Percentiles rank a stretch among this genome's conserved stretches.
Conservation (phyloP, 1,140 invertebrate genomes). For the Camponotus floridanus region DNA sequence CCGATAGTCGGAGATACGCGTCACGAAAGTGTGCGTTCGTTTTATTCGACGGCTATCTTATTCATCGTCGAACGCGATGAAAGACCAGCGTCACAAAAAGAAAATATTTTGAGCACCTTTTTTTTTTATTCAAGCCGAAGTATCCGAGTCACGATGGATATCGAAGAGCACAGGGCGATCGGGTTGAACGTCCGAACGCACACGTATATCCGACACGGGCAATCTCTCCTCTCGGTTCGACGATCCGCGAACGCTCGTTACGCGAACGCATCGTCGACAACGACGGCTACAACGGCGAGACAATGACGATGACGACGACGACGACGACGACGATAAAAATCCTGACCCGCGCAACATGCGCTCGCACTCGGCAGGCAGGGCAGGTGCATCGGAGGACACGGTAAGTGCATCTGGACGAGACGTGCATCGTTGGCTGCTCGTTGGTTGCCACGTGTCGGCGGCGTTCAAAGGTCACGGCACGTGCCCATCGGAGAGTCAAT, state of each 20-base stretch:
- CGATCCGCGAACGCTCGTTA: slow-evolving; percentile 48
- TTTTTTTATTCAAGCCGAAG: slow-evolving; percentile 21
- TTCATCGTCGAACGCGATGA: not conserved
- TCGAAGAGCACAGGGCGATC: not conserved
- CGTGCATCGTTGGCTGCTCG: slow-evolving; percentile 14
- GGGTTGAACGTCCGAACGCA: not conserved
- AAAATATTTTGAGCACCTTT: slow-evolving; percentile 37
- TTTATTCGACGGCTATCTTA: not conserved
- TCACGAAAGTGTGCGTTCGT: not conserved
- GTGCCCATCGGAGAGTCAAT: slow-evolving; percentile 43
- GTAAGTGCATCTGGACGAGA: slow-evolving; percentile 39
- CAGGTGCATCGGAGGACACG: slow-evolving; percentile 8
- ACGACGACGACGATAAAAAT: not conserved
- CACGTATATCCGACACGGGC: slow-evolving; percentile 12
- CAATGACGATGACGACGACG: not conserved
- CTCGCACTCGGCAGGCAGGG: not conserved
- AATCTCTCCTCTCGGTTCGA: slow-evolving; percentile 47
- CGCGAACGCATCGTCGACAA: slow-evolving; percentile 3
- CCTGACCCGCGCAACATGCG: slow-evolving; percentile 63
- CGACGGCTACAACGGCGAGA: not conserved
- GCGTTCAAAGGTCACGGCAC: slow-evolving; percentile 66
- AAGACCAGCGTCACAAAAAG: not conserved
- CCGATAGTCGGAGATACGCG: not conserved
- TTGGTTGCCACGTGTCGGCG: slow-evolving; percentile 51
- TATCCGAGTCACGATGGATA: slow-evolving; percentile 19